Base-by-base conservation (phyloP, 1,140 invertebrate genomes). In the Caenorhabditis tropicalis region DNA sequence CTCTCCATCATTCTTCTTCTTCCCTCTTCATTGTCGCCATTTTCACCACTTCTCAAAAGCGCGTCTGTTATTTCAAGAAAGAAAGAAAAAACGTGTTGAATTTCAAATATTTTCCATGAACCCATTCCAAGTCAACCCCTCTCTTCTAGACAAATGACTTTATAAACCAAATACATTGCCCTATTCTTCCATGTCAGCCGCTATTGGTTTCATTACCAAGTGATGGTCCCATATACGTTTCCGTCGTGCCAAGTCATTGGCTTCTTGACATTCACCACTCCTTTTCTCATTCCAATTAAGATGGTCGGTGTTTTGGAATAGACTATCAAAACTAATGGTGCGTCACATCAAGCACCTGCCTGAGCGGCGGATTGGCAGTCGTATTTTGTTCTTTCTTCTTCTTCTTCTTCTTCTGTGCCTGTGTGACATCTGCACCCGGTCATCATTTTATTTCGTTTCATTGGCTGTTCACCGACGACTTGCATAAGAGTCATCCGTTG, bases 311-410 rank as follows among this genome's bases (percentile, higher is more conserved):
- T 65, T 65, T 65, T 12, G 36, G 58, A 9, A 74, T 43, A 21
- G 65, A 74, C 65, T 74, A 74, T 74, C 65, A 74, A 74, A 74
- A 46, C 65, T 74, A 74, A 74, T 74, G 65, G 36, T n/a, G 65
- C 65, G 65, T 74, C 65, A 43, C 65, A 74, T 74, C 65, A 74
- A 74, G 65, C 65, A 74, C 65, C 65, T 74, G 65, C 65, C 19
- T 29, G 58, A 65, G 56, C 56, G 56, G 56, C 58, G 53, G 53
- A 58, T 5, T n/a, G 24, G 31, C 58, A 74, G 65, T 24, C 65
- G 65, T 74, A 43, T 74, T 74, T 43, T 74, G 33, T 43, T 74
- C 58, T 12, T 36, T 19, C 65, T 74, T 31, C 65, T n/a, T n/a
- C n/a, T n/a, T n/a, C n/a, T n/a, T n/a, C n/a, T n/a, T n/a, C n/a